These are phyloP conservation scores for Rhopalosiphum nymphaeae DNA, from an alignment of 2,888 invertebrate species.

Conservation along the genomic window DNA sequence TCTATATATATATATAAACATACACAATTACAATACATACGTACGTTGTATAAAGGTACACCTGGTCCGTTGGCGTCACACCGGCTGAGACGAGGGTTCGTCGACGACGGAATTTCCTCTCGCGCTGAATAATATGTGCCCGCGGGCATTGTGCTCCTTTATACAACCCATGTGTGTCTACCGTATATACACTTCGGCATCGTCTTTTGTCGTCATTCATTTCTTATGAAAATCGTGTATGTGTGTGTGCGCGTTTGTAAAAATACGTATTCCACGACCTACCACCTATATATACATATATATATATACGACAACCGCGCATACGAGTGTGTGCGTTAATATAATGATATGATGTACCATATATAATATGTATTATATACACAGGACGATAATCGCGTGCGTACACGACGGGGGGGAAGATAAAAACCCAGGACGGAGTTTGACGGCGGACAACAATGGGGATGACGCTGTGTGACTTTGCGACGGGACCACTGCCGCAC, in stretches of 20 bases:
- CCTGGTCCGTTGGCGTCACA: constrained; percentile 57
- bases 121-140: background rate
- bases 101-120: constrained; percentile 29
- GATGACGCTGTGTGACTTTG: constrained; percentile 44
- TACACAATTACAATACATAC: background rate
- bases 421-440: constrained; percentile 20
- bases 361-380: background rate
- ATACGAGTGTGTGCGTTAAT: background rate
- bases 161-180: background rate
- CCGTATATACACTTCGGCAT: background rate
- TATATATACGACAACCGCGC: background rate
- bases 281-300: background rate
- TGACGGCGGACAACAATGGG: constrained; percentile 52
- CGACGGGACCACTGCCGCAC: background rate
- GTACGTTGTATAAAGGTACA: background rate
- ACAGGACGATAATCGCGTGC: constrained; percentile 39
- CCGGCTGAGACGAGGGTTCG: constrained; percentile 28
- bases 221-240: background rate
- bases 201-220: constrained; percentile 10
- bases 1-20: background rate
- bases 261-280: background rate
- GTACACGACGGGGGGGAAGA: constrained; percentile 2
- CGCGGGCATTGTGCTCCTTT: background rate
- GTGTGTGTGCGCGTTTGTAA: background rate
- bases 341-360: background rate